These are phyloP conservation scores for Semaprochilodus insignis DNA, from an alignment of 2,797 vertebrate species.

Conservation along the genomic window DNA sequence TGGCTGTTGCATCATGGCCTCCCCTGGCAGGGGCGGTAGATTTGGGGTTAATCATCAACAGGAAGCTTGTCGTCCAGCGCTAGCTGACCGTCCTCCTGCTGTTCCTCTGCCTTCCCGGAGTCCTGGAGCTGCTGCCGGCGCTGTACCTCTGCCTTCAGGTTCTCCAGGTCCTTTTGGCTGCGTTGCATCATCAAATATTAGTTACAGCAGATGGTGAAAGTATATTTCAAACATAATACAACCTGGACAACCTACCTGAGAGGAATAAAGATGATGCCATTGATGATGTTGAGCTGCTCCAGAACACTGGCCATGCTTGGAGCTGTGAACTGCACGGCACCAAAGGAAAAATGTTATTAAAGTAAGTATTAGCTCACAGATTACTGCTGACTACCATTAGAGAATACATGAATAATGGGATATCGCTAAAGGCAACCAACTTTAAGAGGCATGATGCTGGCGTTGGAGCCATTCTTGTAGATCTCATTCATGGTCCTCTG, in stretches of 20 bases:
- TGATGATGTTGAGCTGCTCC: constrained; percentile 98
- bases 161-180: constrained; percentile 98
- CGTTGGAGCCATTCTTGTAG: constrained; percentile 96
- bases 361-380: neutral
- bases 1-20: constrained; percentile 70
- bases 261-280: constrained; percentile 99
- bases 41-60: constrained; percentile 75
- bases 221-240: neutral
- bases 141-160: constrained; percentile 96
- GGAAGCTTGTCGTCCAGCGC: constrained; percentile 82
- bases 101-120: constrained; percentile 81
- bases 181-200: constrained; percentile 4
- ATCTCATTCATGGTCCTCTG: constrained; percentile 99
- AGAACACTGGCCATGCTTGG: constrained; percentile 97
- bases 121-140: constrained; percentile 94
- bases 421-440: constrained; percentile 67
- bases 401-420: neutral
- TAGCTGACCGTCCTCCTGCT: constrained; percentile 69
- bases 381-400: neutral
- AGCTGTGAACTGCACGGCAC: constrained; percentile 88
- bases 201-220: neutral
- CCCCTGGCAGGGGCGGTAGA: constrained; percentile 65
- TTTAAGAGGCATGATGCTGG: constrained; percentile 96
- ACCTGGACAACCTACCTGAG: constrained; percentile 85
- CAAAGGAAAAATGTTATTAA: constrained; percentile 10